phyloP scores from a whole-genome alignment of 92 coral and sea anemone genomes.

The Umimayanthus chanpuru region DNA sequence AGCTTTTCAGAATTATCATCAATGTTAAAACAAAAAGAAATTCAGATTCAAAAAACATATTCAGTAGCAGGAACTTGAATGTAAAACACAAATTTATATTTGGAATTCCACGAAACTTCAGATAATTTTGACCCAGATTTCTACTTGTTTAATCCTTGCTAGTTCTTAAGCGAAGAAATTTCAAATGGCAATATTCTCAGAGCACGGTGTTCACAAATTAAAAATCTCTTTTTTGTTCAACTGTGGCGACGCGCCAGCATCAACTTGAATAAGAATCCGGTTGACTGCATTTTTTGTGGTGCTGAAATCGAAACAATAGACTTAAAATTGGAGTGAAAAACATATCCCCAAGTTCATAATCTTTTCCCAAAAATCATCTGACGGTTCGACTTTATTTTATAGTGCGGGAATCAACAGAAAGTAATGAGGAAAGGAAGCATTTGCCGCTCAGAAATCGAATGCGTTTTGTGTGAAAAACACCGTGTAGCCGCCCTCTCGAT shows the following conservation, averaged over 20 bases:
- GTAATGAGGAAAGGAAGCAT: neutral
- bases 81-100: neutral
- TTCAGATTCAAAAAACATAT: too few relatives aligned
- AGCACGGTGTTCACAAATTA: neutral
- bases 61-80: neutral
- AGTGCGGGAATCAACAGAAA: neutral
- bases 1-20: too few relatives aligned
- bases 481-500: conserved; percentile 31
- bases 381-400: neutral
- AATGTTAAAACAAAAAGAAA: too few relatives aligned
- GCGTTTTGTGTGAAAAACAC: neutral
- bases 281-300: conserved; percentile 26
- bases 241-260: neutral
- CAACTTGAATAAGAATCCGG: neutral
- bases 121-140: neutral
- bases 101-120: neutral
- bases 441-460: neutral
- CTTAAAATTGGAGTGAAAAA: neutral
- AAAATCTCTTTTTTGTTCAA: neutral
- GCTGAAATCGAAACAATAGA: conserved; percentile 28
- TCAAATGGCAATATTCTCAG: neutral
- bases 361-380: neutral
- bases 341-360: neutral
- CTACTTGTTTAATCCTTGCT: neutral
- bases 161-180: neutral